Conservation (phyloP, 2,797 vertebrate genomes). For the Lophius americanus region DNA sequence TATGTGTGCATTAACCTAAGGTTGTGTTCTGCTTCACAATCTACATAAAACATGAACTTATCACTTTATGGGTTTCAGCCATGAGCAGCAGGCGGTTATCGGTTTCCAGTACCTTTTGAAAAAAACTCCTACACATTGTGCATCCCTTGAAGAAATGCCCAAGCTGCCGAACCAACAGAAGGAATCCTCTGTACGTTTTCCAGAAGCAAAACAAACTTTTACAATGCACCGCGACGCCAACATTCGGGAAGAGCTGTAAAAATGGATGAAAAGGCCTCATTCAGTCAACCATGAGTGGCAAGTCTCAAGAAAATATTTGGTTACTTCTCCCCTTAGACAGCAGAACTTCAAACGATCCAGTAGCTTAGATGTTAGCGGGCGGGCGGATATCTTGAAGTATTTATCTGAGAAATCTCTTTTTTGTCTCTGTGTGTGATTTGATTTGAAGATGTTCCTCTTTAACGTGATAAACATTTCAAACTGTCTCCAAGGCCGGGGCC, state of each 20-base stretch:
- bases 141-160: slow-evolving; percentile 11
- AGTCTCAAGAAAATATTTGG: slow-evolving; percentile 32
- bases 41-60: too few relatives aligned
- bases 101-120: neutral
- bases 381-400: slow-evolving; percentile 7
- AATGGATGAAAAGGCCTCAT: slow-evolving; percentile 63
- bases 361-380: slow-evolving; percentile 30
- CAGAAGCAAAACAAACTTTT: slow-evolving; percentile 50
- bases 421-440: slow-evolving; percentile 37
- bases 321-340: slow-evolving; percentile 41
- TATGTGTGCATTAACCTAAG: too few relatives aligned
- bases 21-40: too few relatives aligned
- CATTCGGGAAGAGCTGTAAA: slow-evolving; percentile 57
- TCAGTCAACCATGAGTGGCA: slow-evolving; percentile 60
- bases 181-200: slow-evolving; percentile 40
- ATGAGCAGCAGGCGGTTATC: too few relatives aligned
- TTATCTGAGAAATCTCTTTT: slow-evolving; percentile 48
- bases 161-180: slow-evolving; percentile 28
- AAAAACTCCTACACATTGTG: neutral
- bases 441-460: slow-evolving; percentile 59
- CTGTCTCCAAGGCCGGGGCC: slow-evolving; percentile 40
- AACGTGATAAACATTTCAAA: slow-evolving; percentile 61
- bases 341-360: slow-evolving; percentile 52
- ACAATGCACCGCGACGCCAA: slow-evolving; percentile 54
- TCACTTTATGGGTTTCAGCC: too few relatives aligned